Evolutionary conservation across 2,888 invertebrate genomes (phyloP).

Genomic region (Tineola bisselliella): DNA sequence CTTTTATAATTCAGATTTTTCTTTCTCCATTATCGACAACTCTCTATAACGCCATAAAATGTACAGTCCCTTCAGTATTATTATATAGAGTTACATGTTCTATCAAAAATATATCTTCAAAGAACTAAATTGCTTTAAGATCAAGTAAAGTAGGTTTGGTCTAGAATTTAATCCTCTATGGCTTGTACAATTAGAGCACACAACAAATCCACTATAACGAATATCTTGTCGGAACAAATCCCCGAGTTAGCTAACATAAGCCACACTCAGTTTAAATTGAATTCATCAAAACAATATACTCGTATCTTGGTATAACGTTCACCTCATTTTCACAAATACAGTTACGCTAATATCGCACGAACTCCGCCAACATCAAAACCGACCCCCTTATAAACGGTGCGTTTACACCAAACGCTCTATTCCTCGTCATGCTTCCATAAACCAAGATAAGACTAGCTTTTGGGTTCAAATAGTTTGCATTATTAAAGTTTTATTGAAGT

Average conservation of each 20-base stretch:
- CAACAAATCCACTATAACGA: not conserved
- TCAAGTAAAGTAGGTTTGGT: not conserved
- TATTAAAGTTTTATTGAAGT: too few relatives aligned
- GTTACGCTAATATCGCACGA: slow-evolving; percentile 3
- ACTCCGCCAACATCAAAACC: not conserved
- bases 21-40: too few relatives aligned
- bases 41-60: too few relatives aligned
- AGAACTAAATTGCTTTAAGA: too few relatives aligned
- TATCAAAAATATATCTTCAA: too few relatives aligned
- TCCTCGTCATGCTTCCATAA: too few relatives aligned
- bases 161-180: not conserved
- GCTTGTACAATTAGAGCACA: not conserved
- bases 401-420: not conserved
- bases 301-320: not conserved
- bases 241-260: not conserved
- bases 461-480: too few relatives aligned
- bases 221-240: not conserved
- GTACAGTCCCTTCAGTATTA: too few relatives aligned
- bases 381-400: not conserved
- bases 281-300: slow-evolving; percentile 3
- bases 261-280: not conserved
- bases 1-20: too few relatives aligned
- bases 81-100: too few relatives aligned
- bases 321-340: slow-evolving; percentile 8
- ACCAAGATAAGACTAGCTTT: too few relatives aligned